These are phyloP conservation scores for Calcarius lapponicus DNA, from an alignment of 2,797 vertebrate species.

Conservation along the genomic window DNA sequence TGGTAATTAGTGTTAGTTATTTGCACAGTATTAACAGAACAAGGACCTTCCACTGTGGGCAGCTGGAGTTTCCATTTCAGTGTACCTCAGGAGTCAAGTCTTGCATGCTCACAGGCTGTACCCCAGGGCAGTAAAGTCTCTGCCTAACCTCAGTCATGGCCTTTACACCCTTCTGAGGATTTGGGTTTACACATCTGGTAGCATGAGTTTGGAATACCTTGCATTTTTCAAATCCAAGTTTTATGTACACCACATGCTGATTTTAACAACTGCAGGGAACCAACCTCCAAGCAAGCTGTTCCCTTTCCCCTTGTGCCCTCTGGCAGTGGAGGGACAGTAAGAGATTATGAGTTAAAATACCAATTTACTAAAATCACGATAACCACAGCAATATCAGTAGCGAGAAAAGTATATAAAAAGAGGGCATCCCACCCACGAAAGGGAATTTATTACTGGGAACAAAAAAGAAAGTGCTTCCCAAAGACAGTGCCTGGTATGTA, in stretches of 20 bases:
- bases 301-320: accelerated
- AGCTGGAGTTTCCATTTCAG: neutral
- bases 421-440: neutral
- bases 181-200: neutral
- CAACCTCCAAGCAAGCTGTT: neutral
- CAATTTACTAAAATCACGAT: neutral
- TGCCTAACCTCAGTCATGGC: neutral
- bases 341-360: neutral
- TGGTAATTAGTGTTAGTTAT: neutral
- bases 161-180: neutral
- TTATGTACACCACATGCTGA: neutral
- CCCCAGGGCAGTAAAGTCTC: neutral
- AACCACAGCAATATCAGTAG: neutral
- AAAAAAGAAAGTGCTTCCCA: neutral
- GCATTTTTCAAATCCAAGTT: neutral
- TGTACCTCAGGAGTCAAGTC: neutral
- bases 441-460: neutral
- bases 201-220: neutral
- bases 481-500: neutral
- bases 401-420: accelerated
- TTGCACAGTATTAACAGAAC: neutral
- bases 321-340: neutral
- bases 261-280: neutral
- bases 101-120: neutral
- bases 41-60: neutral